phyloP scores from a whole-genome alignment of 1,140 invertebrate species.

The Pseudachorutes palmiensis region DNA sequence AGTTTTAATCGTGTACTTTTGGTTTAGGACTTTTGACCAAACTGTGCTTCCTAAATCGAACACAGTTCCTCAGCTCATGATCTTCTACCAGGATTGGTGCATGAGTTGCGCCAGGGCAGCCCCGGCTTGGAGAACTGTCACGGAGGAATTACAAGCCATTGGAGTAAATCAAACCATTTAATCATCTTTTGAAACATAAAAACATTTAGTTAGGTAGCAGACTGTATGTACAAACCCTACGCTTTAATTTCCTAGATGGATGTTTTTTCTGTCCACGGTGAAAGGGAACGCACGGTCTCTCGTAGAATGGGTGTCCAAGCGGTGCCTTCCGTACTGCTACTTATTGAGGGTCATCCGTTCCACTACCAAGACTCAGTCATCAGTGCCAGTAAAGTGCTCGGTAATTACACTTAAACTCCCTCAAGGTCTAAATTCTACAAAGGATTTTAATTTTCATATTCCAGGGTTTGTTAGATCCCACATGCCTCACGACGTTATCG shows the following conservation, averaged over 20 bases:
- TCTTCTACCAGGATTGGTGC: slow-evolving; percentile 37
- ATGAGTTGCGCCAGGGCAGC: slow-evolving; percentile 34
- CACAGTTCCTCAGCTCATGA: slow-evolving; percentile 31
- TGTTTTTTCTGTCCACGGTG: slow-evolving; percentile 69
- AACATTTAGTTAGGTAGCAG: background rate
- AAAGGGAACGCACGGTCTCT: slow-evolving; percentile 64
- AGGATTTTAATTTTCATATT: too few species aligned
- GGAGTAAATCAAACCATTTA: slow-evolving; percentile 24
- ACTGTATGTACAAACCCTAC: background rate
- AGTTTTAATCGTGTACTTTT: slow-evolving; percentile 12
- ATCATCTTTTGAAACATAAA: background rate
- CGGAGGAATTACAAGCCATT: slow-evolving; percentile 32
- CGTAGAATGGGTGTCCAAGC: slow-evolving; percentile 66
- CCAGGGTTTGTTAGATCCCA: slow-evolving; percentile 74
- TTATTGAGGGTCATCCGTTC: slow-evolving; percentile 69
- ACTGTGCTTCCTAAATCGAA: slow-evolving; percentile 30
- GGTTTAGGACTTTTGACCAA: slow-evolving; percentile 36
- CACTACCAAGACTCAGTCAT: slow-evolving; percentile 69
- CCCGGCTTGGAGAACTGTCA: slow-evolving; percentile 33
- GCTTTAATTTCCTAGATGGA: slow-evolving; percentile 25
- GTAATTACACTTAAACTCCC: slow-evolving; percentile 43
- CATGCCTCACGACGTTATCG: slow-evolving; percentile 69
- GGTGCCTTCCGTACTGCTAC: slow-evolving; percentile 70
- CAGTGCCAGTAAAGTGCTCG: slow-evolving; percentile 68
- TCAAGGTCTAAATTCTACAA: too few species aligned